phyloP scores from a whole-genome alignment of 2,113 vertebrate species.

The Saiga tatarica region DNA sequence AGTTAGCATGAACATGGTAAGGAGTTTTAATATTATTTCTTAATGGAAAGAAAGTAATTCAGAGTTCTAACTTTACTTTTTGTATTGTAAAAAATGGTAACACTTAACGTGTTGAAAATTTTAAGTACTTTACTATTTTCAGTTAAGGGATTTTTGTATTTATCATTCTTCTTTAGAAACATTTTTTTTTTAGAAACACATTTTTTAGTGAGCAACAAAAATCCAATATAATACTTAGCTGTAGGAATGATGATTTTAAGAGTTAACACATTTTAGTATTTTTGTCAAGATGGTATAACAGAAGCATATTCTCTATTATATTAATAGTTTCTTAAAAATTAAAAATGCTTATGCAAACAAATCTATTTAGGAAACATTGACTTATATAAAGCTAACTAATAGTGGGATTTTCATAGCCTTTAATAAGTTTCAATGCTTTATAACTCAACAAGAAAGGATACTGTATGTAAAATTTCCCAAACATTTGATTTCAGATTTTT shows the following conservation, averaged over 20 bases:
- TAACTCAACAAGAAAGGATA: background rate
- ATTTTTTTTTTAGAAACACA: background rate
- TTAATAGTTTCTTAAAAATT: background rate
- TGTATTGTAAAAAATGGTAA: background rate
- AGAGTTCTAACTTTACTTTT: background rate
- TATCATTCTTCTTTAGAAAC: slow-evolving; percentile 8
- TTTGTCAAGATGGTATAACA: background rate
- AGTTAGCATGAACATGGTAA: background rate
- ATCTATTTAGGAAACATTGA: background rate
- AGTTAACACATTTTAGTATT: background rate
- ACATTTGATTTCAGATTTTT: background rate
- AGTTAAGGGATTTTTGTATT: background rate
- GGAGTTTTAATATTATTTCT: background rate
- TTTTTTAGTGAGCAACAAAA: background rate
- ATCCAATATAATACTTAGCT: background rate
- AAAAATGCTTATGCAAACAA: background rate
- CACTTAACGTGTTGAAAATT: background rate
- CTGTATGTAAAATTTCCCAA: background rate
- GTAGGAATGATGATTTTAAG: background rate
- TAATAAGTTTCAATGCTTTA: background rate
- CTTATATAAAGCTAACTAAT: background rate
- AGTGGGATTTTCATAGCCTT: background rate
- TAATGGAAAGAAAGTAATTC: background rate
- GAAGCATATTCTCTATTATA: background rate
- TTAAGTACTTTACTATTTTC: background rate